Evolutionary conservation across 2,797 vertebrate genomes (phyloP), one percentile per base, ranked within the genome.

Genomic region (Sylvilagus floridanus): DNA sequence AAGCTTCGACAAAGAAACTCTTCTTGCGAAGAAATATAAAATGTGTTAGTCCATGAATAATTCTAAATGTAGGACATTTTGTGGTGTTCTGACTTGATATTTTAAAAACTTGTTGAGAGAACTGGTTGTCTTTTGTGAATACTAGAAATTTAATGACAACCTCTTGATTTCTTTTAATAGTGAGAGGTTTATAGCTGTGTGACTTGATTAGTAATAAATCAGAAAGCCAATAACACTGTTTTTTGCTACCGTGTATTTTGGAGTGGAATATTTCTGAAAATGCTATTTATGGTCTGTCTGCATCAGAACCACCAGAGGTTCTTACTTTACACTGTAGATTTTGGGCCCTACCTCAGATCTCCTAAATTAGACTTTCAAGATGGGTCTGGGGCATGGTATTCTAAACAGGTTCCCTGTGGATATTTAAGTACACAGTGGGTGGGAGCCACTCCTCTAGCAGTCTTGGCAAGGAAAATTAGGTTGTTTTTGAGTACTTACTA

Each of bases 11-110:
- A 82, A 81, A 92, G 62, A 54, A 66, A 79, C 52, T 37, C 11
- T 87, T 95, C 84, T 63, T 87, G 52, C 79, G 77, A 71, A 76
- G 19, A 90, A 93, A 62, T 78, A 79, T 35, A 87, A 89, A 93
- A 50, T 54, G 60, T 83, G 26, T 47, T 73, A 65, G 11, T 42
- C 66, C 72, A 19, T 66, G 77, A 92, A 57, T 91, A 90, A 83
- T 91, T 79, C 93, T 93, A 93, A 92, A 90, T 68, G 17, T 81
- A 79, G 50, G 19, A 68, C 50, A 77, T 93, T 84, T 91, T 93
- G 47, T 84, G 66, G 73, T 90, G 2, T 57, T 77, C 85, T 79
- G 26, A 86, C 54, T 82, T 35, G 52, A 9, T 78, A n/a, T 89
- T 96, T 85, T 84, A 35, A 86, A 37, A 85, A 28, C 62, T 83